phyloP scores from a whole-genome alignment of 2,797 vertebrate genomes.

The Morelia viridis region DNA sequence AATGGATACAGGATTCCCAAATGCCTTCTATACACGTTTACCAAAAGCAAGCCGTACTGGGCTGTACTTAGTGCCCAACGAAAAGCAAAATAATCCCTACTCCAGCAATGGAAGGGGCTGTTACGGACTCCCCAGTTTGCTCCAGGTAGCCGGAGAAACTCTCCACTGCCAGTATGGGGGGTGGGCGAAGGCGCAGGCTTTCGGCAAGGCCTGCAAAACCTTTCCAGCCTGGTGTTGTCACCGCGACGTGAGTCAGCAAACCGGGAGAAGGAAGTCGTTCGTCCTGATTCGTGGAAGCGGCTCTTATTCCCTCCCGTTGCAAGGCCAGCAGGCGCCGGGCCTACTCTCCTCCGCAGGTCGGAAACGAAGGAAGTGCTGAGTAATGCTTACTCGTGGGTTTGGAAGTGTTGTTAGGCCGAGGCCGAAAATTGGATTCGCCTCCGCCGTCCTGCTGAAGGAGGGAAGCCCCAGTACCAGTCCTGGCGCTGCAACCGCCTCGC shows the following conservation, averaged over 20 bases:
- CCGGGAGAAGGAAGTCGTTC: neutral
- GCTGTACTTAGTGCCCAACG: neutral
- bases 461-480: neutral
- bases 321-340: too few relatives aligned
- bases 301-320: neutral
- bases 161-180: neutral
- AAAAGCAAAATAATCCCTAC: neutral
- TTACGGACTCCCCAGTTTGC: neutral
- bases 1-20: neutral
- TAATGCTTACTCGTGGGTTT: neutral
- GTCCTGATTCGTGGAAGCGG: neutral
- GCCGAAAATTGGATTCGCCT: too few relatives aligned
- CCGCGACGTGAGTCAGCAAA: neutral
- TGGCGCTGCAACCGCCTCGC: neutral
- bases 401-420: neutral
- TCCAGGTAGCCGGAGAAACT: neutral
- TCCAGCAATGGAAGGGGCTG: neutral
- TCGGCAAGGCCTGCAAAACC: neutral
- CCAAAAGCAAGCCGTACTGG: neutral
- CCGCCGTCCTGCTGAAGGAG: neutral
- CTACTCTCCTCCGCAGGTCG: fast-evolving
- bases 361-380: neutral
- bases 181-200: neutral
- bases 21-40: neutral
- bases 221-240: neutral